Conservation (phyloP, 1,140 invertebrate genomes). For the Cryptotermes secundus region DNA sequence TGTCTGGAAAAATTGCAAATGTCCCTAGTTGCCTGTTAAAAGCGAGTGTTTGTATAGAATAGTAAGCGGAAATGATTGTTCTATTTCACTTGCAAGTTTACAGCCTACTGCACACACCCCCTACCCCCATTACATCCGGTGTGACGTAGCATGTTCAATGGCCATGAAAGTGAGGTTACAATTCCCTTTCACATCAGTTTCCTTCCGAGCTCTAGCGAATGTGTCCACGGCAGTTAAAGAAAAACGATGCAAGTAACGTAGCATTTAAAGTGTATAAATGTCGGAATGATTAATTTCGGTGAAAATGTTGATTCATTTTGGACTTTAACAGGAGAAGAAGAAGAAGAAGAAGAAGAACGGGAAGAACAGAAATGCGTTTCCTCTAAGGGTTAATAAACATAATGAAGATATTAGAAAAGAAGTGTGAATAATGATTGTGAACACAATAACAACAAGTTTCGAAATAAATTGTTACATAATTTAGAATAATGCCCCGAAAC, state of each 20-base stretch:
- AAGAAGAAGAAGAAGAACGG: too few relatives aligned
- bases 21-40: background rate
- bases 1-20: background rate
- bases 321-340: too few relatives aligned
- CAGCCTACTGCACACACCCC: background rate
- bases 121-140: background rate
- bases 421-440: too few relatives aligned
- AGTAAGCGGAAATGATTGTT: background rate
- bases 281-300: too few relatives aligned
- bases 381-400: too few relatives aligned
- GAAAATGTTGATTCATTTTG: too few relatives aligned
- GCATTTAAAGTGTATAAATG: background rate
- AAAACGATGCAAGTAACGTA: background rate
- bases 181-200: background rate
- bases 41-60: too few relatives aligned
- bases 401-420: too few relatives aligned
- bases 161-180: background rate
- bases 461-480: too few relatives aligned
- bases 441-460: too few relatives aligned
- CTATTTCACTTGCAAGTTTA: background rate
- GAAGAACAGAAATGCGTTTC: too few relatives aligned
- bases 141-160: background rate
- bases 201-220: background rate
- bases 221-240: background rate
- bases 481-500: too few relatives aligned